Percentiles rank a stretch among this genome's conserved stretches.
Conservation (phyloP, 2,797 vertebrate genomes). For the Enteromius trimaculatus region DNA sequence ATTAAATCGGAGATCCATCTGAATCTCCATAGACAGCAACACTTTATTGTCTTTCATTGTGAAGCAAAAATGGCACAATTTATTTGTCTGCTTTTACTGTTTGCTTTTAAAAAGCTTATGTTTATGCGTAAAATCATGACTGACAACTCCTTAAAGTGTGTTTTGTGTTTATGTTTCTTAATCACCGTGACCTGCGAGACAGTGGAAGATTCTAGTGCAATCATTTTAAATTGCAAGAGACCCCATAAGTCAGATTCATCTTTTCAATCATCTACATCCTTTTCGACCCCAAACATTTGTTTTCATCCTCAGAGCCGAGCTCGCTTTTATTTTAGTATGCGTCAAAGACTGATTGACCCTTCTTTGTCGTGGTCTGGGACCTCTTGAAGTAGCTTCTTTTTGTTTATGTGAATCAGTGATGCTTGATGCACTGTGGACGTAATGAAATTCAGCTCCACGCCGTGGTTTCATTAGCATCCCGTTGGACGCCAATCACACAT, state of each 20-base stretch:
- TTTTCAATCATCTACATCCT: conserved; percentile 27
- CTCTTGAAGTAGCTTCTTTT: conserved; percentile 37
- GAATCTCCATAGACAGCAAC: too few relatives aligned
- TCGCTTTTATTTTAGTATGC: conserved; percentile 14
- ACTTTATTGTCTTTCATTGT: too few relatives aligned
- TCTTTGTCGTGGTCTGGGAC: conserved; percentile 11
- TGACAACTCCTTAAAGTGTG: conserved; percentile 1
- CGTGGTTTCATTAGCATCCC: conserved; percentile 46
- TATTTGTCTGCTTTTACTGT: neutral
- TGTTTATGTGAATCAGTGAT: conserved; percentile 22
- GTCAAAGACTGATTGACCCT: conserved; percentile 20
- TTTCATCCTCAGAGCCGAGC: conserved; percentile 36
- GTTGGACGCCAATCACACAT: conserved; percentile 25
- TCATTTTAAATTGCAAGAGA: conserved; percentile 39
- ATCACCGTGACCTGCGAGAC: conserved; percentile 20
- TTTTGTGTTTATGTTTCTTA: neutral
- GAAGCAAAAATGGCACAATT: neutral
- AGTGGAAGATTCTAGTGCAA: conserved; percentile 24
- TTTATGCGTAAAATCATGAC: neutral
- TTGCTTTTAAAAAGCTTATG: neutral
- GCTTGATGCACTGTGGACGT: conserved; percentile 18
- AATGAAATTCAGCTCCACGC: conserved; percentile 40
- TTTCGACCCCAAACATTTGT: conserved; percentile 28
- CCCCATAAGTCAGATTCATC: conserved; percentile 38
- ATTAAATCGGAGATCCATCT: too few relatives aligned